Evolutionary conservation across 2,113 vertebrate species (phyloP).

Genomic region (Scomber japonicus): DNA sequence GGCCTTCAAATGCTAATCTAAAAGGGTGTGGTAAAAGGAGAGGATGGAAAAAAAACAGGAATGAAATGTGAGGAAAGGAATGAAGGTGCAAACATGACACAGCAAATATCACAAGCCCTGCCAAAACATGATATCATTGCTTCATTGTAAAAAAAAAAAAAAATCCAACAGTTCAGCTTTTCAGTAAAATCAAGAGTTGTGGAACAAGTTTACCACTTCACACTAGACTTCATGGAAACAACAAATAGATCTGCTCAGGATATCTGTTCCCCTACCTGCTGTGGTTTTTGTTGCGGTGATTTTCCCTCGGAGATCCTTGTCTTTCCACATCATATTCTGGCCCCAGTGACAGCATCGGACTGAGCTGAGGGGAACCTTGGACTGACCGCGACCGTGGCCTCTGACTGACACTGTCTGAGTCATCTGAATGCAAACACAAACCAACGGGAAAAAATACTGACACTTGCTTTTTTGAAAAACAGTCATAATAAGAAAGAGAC

Average conservation of each 20-base stretch:
- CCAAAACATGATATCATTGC: conserved; percentile 15
- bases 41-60: conserved; percentile 22
- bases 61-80: conserved; percentile 47
- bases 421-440: conserved; percentile 77
- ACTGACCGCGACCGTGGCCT: conserved; percentile 88
- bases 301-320: conserved; percentile 73
- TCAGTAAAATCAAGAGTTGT: conserved; percentile 36
- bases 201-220: conserved; percentile 6
- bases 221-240: neutral
- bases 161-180: neutral
- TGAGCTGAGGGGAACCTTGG: conserved; percentile 91
- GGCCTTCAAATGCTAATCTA: conserved; percentile 71
- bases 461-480: neutral
- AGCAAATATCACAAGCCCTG: conserved; percentile 24
- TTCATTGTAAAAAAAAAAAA: neutral
- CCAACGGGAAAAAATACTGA: neutral
- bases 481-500: too few relatives aligned
- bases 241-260: neutral
- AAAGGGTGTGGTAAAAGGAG: conserved; percentile 44
- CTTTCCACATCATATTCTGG: conserved; percentile 79
- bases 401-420: conserved; percentile 81
- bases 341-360: conserved; percentile 87
- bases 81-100: conserved; percentile 56
- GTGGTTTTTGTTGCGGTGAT: conserved; percentile 75
- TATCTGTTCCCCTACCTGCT: conserved; percentile 67